phyloP scores from a whole-genome alignment of 2,888 invertebrate genomes.

The Ernsta delagoae region DNA sequence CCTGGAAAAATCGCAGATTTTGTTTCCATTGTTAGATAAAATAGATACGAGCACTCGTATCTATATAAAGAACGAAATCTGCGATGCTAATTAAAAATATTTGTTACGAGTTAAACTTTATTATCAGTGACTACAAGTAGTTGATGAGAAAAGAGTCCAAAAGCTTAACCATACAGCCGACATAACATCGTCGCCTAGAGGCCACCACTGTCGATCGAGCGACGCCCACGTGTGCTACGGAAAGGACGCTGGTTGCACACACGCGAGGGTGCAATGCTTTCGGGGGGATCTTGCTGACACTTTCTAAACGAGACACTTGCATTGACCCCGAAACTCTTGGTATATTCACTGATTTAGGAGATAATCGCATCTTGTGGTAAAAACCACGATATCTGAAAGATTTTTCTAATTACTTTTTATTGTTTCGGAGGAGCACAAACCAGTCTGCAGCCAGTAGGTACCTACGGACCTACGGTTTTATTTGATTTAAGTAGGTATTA shows the following conservation, averaged over 20 bases:
- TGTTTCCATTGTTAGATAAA: too few species aligned
- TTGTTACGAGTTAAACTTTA: neutral
- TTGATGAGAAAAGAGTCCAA: conserved; percentile 69
- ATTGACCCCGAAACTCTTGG: conserved; percentile 4
- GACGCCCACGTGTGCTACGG: neutral
- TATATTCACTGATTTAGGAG: conserved; percentile 12
- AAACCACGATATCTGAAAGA: neutral
- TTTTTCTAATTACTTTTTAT: too few species aligned
- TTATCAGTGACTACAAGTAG: conserved; percentile 49
- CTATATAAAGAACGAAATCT: too few species aligned
- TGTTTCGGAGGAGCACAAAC: too few species aligned
- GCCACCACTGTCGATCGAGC: conserved; percentile 11
- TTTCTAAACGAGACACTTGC: neutral
- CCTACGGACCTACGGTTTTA: too few species aligned
- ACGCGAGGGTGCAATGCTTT: conserved; percentile 13
- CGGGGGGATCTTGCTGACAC: conserved; percentile 5
- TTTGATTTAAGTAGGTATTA: too few species aligned
- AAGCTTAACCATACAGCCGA: conserved; percentile 65
- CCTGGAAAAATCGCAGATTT: too few species aligned
- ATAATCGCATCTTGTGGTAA: conserved; percentile 15
- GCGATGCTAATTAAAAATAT: neutral
- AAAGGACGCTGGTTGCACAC: conserved; percentile 10
- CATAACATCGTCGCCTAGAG: conserved; percentile 51
- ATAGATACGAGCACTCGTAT: too few species aligned
- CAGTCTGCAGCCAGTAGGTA: too few species aligned